A percentile compares a stretch with the other conserved stretches of the same genome.
Evolutionary conservation across 2,888 invertebrate species (phyloP).

Genomic region (Tenthredo distinguenda): DNA sequence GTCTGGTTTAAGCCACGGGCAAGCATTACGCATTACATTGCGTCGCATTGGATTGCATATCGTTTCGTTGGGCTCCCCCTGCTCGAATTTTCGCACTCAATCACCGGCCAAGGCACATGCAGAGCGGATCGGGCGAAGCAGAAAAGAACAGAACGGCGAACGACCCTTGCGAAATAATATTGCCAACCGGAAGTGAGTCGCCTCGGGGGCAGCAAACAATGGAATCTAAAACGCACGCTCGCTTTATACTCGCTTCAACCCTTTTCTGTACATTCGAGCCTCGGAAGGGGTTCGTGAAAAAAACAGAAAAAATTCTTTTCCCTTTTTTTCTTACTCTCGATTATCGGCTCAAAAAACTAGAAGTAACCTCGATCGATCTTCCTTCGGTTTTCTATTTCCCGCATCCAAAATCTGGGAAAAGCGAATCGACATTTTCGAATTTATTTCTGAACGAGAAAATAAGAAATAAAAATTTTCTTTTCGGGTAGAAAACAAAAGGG

Average conservation of each 20-base stretch:
- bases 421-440: too few species aligned
- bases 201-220: conserved; percentile 65
- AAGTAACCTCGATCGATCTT: too few species aligned
- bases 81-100: conserved; percentile 64
- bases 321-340: not conserved
- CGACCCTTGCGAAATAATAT: conserved; percentile 66
- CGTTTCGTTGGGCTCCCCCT: not conserved
- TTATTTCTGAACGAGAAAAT: too few species aligned
- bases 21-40: not conserved
- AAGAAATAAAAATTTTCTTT: too few species aligned
- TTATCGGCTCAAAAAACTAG: too few species aligned
- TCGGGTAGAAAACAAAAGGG: too few species aligned
- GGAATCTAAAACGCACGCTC: conserved; percentile 43
- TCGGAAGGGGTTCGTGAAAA: not conserved
- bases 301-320: not conserved
- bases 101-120: conserved; percentile 62
- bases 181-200: conserved; percentile 67
- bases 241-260: not conserved
- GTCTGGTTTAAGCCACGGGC: not conserved
- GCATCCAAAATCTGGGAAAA: too few species aligned
- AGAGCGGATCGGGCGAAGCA: not conserved
- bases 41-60: not conserved
- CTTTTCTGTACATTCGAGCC: not conserved
- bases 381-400: too few species aligned
- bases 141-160: too few species aligned